Evolutionary conservation across 2,113 vertebrate species (phyloP).

Genomic region (Crotalus horridus): DNA sequence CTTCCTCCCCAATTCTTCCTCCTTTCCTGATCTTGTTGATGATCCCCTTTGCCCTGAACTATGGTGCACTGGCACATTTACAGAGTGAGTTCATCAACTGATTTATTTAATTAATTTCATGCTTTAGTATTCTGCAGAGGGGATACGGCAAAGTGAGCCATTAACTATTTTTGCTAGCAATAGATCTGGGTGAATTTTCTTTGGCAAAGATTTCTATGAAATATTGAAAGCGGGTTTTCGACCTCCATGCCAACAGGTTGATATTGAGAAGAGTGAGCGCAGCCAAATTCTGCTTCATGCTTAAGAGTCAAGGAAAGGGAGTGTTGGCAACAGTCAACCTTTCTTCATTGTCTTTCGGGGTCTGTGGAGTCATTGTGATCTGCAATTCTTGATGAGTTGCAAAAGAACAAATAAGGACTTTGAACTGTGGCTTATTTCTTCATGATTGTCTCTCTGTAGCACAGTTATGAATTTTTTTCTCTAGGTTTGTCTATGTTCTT

Average conservation of each 20-base stretch:
- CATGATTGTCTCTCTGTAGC: neutral
- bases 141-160: conserved; percentile 53
- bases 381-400: no score
- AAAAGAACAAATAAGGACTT: neutral
- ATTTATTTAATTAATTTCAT: conserved; percentile 41
- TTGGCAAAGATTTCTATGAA: conserved; percentile 50
- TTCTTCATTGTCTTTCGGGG: neutral
- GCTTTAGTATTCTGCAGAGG: conserved; percentile 60
- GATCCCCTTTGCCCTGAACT: conserved; percentile 58
- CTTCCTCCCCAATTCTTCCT: neutral
- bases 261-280: neutral
- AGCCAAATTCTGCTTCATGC: conserved; percentile 6
- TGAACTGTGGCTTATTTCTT: neutral
- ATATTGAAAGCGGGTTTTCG: conserved; percentile 21
- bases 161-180: conserved; percentile 56
- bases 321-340: neutral
- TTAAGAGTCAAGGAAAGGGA: neutral
- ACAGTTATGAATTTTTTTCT: neutral
- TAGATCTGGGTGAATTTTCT: conserved; percentile 55
- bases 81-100: conserved; percentile 69
- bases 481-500: neutral
- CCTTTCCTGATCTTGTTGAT: conserved; percentile 47
- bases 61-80: conserved; percentile 63
- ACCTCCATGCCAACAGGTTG: conserved; percentile 6
- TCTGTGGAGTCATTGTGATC: neutral